A percentile compares a stretch with the other conserved stretches of the same genome.
Conservation (phyloP, 2,797 vertebrate species). For the Pangasius macronema region DNA sequence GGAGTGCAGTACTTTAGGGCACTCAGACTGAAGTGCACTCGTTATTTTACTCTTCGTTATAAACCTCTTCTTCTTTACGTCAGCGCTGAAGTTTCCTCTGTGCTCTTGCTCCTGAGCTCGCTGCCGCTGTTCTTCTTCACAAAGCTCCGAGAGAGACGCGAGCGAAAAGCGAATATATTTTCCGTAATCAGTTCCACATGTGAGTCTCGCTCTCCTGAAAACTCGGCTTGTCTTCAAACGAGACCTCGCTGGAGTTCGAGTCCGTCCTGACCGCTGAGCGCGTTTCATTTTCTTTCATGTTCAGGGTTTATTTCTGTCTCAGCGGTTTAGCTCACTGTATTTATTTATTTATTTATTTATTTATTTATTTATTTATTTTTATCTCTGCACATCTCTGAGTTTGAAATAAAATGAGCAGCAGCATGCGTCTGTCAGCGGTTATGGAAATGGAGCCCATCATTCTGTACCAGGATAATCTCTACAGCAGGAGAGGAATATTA, state of each 20-base stretch:
- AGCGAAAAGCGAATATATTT: neutral
- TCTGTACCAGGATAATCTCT: neutral
- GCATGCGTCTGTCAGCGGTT: neutral
- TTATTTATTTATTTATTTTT: neutral
- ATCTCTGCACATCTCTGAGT: neutral
- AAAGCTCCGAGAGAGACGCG: neutral
- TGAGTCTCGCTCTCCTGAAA: neutral
- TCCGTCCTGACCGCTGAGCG: neutral
- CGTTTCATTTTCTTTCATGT: neutral
- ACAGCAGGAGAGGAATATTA: neutral
- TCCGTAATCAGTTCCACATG: neutral
- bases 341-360: no score
- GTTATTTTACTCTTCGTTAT: neutral
- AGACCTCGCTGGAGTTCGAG: neutral
- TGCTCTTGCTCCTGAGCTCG: no score
- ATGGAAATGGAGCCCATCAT: neutral
- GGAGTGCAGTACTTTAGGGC: neutral
- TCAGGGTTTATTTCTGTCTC: neutral
- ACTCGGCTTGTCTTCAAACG: conserved; percentile 20
- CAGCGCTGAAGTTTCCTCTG: no score
- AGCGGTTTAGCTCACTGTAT: neutral
- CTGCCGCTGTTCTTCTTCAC: neutral
- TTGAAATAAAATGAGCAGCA: neutral
- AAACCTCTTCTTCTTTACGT: no score
- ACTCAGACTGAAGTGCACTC: neutral